Percentiles rank a stretch among this genome's conserved stretches.
These are phyloP conservation scores for Litocranius walleri DNA, from an alignment of 2,113 vertebrate genomes.

Conservation along the genomic window DNA sequence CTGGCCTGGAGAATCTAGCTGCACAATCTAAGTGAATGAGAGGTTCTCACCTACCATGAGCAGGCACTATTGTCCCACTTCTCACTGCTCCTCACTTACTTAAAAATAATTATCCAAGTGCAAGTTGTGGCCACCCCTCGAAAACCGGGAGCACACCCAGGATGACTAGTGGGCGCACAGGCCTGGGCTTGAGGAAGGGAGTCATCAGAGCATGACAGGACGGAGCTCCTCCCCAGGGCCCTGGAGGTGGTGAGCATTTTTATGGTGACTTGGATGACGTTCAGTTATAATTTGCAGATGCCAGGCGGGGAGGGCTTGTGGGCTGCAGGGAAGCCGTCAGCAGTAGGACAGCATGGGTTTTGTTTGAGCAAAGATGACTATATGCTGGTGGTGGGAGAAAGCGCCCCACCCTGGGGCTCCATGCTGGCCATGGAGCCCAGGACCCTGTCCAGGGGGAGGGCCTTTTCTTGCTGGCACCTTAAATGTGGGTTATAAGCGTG, in stretches of 20 bases:
- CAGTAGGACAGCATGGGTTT: not conserved
- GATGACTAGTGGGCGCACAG: not conserved
- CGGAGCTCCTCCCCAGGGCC: not conserved
- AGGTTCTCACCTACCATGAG: not conserved
- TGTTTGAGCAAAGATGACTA: not conserved
- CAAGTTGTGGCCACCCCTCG: not conserved
- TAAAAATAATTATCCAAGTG: conserved; percentile 20
- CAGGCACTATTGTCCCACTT: conserved; percentile 27
- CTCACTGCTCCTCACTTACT: conserved; percentile 3
- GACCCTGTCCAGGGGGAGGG: not conserved
- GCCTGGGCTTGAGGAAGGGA: conserved; percentile 17
- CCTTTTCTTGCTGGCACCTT: not conserved
- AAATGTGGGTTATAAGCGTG: not conserved
- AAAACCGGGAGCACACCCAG: not conserved
- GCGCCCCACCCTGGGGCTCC: not conserved
- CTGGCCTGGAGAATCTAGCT: conserved; percentile 20
- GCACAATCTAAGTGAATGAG: not conserved
- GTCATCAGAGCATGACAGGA: not conserved
- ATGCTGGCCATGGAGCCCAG: not conserved
- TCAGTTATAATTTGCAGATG: conserved; percentile 32
- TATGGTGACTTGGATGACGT: not conserved
- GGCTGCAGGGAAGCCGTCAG: not conserved
- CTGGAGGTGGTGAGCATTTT: not conserved
- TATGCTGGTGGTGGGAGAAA: not conserved
- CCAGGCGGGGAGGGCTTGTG: not conserved